These are phyloP conservation scores for Diabrotica virgifera DNA, from an alignment of 1,140 invertebrate species.

Conservation along the genomic window DNA sequence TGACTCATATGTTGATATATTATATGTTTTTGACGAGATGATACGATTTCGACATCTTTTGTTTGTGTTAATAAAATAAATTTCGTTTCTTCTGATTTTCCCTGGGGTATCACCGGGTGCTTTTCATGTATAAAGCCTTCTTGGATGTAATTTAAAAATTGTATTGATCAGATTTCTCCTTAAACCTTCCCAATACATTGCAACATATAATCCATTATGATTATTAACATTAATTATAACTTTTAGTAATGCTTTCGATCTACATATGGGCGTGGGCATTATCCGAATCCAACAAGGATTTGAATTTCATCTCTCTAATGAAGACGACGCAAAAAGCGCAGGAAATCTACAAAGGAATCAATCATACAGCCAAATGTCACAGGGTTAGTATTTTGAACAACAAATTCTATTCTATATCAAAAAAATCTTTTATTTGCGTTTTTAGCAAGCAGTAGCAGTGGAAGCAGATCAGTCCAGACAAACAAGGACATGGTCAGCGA, in stretches of 20 bases:
- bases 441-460: conserved; percentile 61
- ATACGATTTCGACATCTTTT: no score
- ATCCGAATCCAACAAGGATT: conserved; percentile 80
- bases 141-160: no score
- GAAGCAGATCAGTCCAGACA: conserved; percentile 53
- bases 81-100: no score
- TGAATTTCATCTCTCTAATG: conserved; percentile 56
- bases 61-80: no score
- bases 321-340: conserved; percentile 27
- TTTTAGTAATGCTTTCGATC: conserved; percentile 86
- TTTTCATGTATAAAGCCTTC: no score
- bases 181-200: no score
- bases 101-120: no score
- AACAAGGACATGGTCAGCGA: conserved; percentile 52
- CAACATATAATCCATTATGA: no score
- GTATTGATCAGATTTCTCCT: no score
- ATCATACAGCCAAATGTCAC: conserved; percentile 64
- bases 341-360: conserved; percentile 52
- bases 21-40: no score
- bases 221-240: conserved; percentile 15
- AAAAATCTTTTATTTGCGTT: conserved; percentile 9
- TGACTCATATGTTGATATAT: no score
- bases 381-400: conserved; percentile 50
- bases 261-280: conserved; percentile 87
- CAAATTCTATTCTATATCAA: not conserved